A percentile compares a stretch with the other conserved stretches of the same genome.
These are phyloP conservation scores for Margarornis squamiger DNA, from an alignment of 2,797 vertebrate species.

Conservation along the genomic window DNA sequence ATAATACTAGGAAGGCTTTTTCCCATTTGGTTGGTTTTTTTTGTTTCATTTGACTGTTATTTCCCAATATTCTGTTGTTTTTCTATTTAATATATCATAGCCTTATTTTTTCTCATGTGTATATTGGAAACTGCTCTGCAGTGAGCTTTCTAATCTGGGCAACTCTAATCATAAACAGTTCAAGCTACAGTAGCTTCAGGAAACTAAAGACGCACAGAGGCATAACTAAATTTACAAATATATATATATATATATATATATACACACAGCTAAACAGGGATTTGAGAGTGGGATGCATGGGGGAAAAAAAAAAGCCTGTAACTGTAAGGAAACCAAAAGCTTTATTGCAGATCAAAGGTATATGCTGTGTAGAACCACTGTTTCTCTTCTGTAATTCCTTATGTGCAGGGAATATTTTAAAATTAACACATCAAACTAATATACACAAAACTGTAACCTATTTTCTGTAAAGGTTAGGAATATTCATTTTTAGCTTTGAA, in stretches of 20 bases:
- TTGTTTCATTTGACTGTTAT: neutral
- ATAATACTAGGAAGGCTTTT: neutral
- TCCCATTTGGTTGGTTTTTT: neutral
- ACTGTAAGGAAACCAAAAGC: neutral
- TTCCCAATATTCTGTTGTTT: neutral
- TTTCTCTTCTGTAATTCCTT: neutral
- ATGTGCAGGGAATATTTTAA: neutral
- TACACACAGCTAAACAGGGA: neutral
- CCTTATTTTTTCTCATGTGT: neutral
- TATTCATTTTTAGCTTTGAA: neutral
- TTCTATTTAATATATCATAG: neutral
- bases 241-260: neutral
- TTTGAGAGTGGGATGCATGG: neutral
- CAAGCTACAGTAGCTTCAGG: neutral
- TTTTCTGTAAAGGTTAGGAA: neutral
- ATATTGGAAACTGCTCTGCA: neutral
- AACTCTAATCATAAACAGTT: neutral
- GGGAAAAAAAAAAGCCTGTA: neutral
- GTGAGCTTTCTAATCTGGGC: neutral
- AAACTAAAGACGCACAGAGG: neutral
- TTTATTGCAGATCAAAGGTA: neutral
- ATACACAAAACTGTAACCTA: neutral
- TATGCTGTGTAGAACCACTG: neutral
- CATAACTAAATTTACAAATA: neutral
- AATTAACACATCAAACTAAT: neutral